Evolutionary conservation across 2,113 vertebrate species (phyloP).

Genomic region (Pygoscelis adeliae): DNA sequence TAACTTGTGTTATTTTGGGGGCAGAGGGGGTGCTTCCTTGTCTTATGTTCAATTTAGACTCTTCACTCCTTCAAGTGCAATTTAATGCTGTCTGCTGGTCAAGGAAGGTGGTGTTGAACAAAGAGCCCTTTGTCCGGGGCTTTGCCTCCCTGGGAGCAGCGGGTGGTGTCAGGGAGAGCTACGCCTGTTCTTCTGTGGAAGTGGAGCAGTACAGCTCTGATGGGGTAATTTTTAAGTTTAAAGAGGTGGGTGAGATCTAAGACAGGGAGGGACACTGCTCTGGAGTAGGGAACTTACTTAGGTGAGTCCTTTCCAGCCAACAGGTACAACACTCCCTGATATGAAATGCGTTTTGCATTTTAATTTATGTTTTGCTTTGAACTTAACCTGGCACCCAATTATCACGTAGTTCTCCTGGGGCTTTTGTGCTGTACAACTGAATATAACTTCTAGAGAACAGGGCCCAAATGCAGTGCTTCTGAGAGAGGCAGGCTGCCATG

Average conservation of each 20-base stretch:
- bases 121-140: background rate
- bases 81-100: background rate
- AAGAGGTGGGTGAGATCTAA: constrained; percentile 1
- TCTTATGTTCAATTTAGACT: background rate
- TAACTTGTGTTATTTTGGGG: background rate
- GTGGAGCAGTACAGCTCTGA: background rate
- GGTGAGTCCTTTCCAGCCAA: constrained; percentile 1
- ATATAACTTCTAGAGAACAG: background rate
- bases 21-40: background rate
- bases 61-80: background rate
- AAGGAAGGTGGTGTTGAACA: background rate
- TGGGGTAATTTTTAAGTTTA: background rate
- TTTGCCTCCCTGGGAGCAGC: background rate
- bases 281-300: background rate
- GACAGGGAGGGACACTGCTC: background rate
- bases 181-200: background rate
- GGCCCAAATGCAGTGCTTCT: background rate
- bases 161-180: background rate
- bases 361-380: constrained; percentile 32
- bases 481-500: background rate
- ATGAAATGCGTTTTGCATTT: background rate
- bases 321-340: constrained; percentile 28
- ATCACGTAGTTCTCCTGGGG: background rate
- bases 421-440: background rate
- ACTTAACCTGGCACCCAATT: background rate